Conservation (phyloP, 92 coral and sea anemone genomes). For the Blastomussa wellsi region DNA sequence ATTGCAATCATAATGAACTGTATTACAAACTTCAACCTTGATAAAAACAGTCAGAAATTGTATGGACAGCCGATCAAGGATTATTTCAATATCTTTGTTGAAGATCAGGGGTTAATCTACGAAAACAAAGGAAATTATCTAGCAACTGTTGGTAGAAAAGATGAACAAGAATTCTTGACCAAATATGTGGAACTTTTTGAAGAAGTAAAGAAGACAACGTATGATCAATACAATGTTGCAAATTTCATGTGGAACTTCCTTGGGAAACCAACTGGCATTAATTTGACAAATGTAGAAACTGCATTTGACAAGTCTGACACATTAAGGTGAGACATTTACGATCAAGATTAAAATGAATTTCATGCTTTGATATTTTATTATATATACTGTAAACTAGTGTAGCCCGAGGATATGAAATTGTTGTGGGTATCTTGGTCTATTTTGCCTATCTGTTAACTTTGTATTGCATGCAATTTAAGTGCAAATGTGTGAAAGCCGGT, state of each 20-base stretch:
- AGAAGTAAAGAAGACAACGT: background rate
- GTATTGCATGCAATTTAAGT: no score
- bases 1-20: slow-evolving; percentile 64
- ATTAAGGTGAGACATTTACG: slow-evolving; percentile 2
- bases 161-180: slow-evolving; percentile 34
- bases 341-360: background rate
- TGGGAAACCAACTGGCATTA: slow-evolving; percentile 50
- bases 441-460: no score
- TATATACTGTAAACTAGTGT: no score
- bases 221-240: background rate
- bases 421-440: no score
- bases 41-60: background rate
- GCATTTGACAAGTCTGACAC: slow-evolving; percentile 60
- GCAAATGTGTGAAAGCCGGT: no score
- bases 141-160: slow-evolving; percentile 48
- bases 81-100: slow-evolving; percentile 8
- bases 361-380: no score
- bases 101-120: background rate
- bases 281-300: slow-evolving; percentile 38
- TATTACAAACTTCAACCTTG: slow-evolving; percentile 39
- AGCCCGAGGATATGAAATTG: no score
- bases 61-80: slow-evolving; percentile 7
- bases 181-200: slow-evolving; percentile 29
- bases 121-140: slow-evolving; percentile 28
- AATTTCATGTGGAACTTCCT: slow-evolving; percentile 47